Evolutionary conservation across 2,797 vertebrate genomes (phyloP), one percentile per base, ranked within the genome.

Genomic region (Luscinia luscinia): DNA sequence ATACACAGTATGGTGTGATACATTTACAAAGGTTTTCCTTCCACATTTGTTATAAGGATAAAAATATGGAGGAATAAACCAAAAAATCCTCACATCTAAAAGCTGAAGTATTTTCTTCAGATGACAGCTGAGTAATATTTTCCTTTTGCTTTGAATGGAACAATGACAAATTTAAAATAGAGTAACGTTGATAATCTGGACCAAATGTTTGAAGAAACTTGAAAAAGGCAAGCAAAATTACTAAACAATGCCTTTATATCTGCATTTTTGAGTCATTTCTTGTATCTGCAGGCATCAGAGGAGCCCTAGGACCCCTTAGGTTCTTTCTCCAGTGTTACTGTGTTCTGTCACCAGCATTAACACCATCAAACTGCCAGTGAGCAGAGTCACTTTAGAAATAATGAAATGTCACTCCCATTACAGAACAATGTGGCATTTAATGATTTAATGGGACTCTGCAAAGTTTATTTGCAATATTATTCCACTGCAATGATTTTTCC

Each of bases 331-430:
- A 69, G 28, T 57, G 36, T 85, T 93, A 87, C 41, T 83, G 72
- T 57, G 84, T 32, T 92, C 79, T 95, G 54, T 77, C 86, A 93
- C 87, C 69, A 80, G 75, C 80, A 93, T 87, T 92, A 97, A 96
- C 76, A 93, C 75, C 78, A 87, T 89, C 49, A 90, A 94, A 63
- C 88, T 94, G 77, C 45, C 84, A 95, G 61, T 51, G 90, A 96
- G 80, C 89, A 92, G 83, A 72, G 75, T 75, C 3, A n/a, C 66
- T 96, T 96, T 81, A 95, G 91, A 95, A 97, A 96, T 95, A 97
- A 97, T 81, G 78, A 97, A 98, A 98, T 98, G 97, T 97, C 97
- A 97, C 49, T 87, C 93, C 87, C 90, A 96, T 96, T 97, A 97
- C 68, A 91, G 95, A 97, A 96, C 82, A 96, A 96, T 93, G 93